Evolutionary conservation across 1,140 invertebrate genomes (phyloP).

Genomic region (Tenebrio molitor): DNA sequence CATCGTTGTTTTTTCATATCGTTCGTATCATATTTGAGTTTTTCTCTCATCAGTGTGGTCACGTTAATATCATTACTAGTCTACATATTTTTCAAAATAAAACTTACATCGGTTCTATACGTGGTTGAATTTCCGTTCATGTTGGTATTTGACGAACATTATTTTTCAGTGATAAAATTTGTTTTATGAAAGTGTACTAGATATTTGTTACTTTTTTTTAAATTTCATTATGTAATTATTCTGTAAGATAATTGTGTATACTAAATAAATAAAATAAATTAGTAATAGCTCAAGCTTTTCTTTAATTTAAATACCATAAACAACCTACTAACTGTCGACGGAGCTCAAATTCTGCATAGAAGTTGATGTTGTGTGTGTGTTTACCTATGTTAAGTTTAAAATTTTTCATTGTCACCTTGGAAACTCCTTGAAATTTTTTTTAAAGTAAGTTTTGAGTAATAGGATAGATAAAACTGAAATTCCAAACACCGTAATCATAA

Average conservation of each 20-base stretch:
- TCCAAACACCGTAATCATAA: no score
- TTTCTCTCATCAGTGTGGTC: background rate
- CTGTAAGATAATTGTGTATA: slow-evolving; percentile 46
- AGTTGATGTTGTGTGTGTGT: no score
- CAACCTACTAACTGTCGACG: no score
- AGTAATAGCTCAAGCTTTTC: background rate
- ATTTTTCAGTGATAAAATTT: slow-evolving; percentile 22
- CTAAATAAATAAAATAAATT: slow-evolving; percentile 40
- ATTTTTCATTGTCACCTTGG: background rate
- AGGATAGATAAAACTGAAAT: no score
- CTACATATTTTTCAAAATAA: slow-evolving; percentile 22
- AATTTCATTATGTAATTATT: slow-evolving; percentile 41
- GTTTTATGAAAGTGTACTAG: slow-evolving; percentile 38
- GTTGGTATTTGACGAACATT: background rate
- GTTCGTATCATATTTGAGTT: slow-evolving; percentile 6
- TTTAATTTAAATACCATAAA: background rate
- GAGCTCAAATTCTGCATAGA: no score
- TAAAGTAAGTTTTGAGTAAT: no score
- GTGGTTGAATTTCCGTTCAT: slow-evolving; percentile 1
- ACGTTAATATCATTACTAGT: slow-evolving; percentile 27
- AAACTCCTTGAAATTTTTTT: no score
- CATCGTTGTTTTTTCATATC: background rate
- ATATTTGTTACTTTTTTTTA: slow-evolving; percentile 32
- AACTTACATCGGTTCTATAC: slow-evolving; percentile 3
- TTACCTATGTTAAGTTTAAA: no score